A percentile compares a stretch with the other conserved stretches of the same genome.
Conservation (phyloP, 2,888 invertebrate species). For the Xanthostigma xanthostigma region DNA sequence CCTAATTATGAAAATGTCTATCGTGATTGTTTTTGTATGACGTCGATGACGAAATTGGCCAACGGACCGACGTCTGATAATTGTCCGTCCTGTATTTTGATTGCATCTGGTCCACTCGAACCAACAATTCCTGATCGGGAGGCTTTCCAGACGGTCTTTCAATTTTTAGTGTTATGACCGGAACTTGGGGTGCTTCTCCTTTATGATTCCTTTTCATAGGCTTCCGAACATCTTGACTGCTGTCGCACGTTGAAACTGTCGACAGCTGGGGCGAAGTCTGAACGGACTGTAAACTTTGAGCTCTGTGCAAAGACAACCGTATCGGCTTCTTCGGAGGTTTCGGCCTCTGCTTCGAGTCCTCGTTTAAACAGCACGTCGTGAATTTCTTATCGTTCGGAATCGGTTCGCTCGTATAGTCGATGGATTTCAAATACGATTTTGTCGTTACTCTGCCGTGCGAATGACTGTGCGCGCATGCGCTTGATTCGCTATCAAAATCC, state of each 20-base stretch:
- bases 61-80: constrained; percentile 2
- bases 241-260: constrained; percentile 13
- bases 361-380: constrained; percentile 17
- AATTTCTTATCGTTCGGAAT: constrained; percentile 31
- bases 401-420: constrained; percentile 44
- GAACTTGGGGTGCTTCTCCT: constrained; percentile 27
- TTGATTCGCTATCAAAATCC: constrained; percentile 60
- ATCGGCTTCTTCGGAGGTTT: constrained; percentile 77
- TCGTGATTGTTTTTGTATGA: too few species aligned
- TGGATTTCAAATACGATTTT: constrained; percentile 17
- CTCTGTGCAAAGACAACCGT: constrained; percentile 66
- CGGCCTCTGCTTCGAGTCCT: constrained; percentile 44
- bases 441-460: constrained; percentile 7
- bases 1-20: too few species aligned
- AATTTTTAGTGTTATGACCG: constrained; percentile 1
- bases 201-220: constrained; percentile 45
- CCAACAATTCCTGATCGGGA: not conserved
- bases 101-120: too few species aligned
- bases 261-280: constrained; percentile 25
- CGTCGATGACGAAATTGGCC: not conserved
- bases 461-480: constrained; percentile 15
- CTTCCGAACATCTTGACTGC: constrained; percentile 25
- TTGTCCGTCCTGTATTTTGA: not conserved
- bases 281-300: constrained; percentile 66
- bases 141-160: constrained; percentile 2